Conservation (phyloP, 2,888 invertebrate species). For the Nomada flava region DNA sequence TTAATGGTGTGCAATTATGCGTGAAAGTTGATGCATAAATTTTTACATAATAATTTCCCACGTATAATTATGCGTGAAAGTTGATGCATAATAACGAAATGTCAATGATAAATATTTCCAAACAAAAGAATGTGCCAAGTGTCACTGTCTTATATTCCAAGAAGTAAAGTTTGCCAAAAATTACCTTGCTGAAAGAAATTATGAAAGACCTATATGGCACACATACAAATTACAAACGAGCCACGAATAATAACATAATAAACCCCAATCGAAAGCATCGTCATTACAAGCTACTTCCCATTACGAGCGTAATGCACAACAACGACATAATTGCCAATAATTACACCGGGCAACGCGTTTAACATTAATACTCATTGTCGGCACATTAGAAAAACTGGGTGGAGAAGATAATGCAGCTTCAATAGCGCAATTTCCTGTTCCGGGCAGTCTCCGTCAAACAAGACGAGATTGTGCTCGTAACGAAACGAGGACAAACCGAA, state of each 20-base stretch:
- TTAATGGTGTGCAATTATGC: constrained; percentile 2
- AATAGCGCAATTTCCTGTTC: constrained; percentile 23
- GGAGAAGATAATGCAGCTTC: not conserved
- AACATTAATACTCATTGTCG: not conserved
- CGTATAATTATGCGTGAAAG: constrained; percentile 14
- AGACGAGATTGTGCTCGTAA: not conserved
- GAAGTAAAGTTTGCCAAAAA: not conserved
- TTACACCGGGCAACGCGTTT: not conserved
- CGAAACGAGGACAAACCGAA: not conserved
- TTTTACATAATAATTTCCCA: constrained; percentile 8
- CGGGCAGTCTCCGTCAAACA: not conserved
- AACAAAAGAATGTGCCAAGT: not conserved
- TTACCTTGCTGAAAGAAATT: not conserved
- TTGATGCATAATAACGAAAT: not conserved
- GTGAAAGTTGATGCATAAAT: constrained; percentile 14
- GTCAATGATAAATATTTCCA: not conserved
- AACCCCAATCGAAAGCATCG: not conserved
- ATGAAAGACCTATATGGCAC: not conserved
- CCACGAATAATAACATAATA: no score
- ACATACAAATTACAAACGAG: no score
- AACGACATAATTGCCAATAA: not conserved
- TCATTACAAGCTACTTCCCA: not conserved
- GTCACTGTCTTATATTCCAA: not conserved
- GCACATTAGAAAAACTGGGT: not conserved
- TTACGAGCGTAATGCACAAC: no score